phyloP scores from a whole-genome alignment of 2,797 vertebrate genomes.

The Pogonophryne albipinna region DNA sequence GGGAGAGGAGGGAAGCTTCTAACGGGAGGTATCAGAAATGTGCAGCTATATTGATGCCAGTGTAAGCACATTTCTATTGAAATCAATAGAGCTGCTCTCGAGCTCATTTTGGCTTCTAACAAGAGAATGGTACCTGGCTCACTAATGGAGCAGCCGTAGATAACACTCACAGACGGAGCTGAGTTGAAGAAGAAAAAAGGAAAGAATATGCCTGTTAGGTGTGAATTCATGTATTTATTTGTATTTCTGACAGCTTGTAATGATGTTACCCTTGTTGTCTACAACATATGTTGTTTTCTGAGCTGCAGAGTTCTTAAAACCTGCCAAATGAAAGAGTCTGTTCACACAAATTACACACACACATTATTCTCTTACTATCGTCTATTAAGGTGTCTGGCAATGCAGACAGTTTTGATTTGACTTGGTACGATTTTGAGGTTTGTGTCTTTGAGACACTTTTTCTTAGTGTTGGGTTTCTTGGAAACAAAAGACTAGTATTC shows the following conservation, averaged over 20 bases:
- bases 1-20: constrained; percentile 48
- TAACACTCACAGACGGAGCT: constrained; percentile 26
- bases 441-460: not conserved
- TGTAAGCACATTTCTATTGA: constrained; percentile 79
- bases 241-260: constrained; percentile 15
- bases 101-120: constrained; percentile 70
- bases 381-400: not conserved
- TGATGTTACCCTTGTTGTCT: constrained; percentile 18
- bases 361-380: not conserved
- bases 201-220: constrained; percentile 6
- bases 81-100: constrained; percentile 75
- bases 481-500: not conserved
- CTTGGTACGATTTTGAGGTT: constrained; percentile 2
- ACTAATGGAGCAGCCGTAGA: constrained; percentile 59
- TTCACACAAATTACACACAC: constrained; percentile 18
- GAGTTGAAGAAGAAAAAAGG: not conserved
- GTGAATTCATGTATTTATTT: constrained; percentile 35
- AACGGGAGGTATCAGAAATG: constrained; percentile 70
- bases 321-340: constrained; percentile 8
- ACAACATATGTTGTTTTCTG: constrained; percentile 30
- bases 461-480: not conserved
- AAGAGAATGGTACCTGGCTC: constrained; percentile 57
- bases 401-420: not conserved
- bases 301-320: constrained; percentile 5
- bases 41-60: constrained; percentile 71